Evolutionary conservation across 2,888 invertebrate species (phyloP).

Genomic region (Nymphalis urticae): DNA sequence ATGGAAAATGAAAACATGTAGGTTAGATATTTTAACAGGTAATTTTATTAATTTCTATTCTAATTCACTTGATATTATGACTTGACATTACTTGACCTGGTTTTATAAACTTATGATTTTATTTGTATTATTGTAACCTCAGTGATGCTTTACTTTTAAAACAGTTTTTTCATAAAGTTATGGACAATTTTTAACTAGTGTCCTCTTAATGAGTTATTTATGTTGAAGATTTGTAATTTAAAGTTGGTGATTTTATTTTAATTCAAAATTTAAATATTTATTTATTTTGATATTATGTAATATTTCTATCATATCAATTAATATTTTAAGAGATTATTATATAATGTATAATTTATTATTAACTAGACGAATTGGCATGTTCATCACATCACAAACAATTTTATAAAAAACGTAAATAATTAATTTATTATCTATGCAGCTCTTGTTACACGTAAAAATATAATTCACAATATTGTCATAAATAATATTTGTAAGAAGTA

Average conservation of each 20-base stretch:
- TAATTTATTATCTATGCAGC: slow-evolving; percentile 8
- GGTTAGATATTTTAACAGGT: neutral
- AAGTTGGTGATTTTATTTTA: slow-evolving; percentile 27
- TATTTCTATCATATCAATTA: slow-evolving; percentile 63
- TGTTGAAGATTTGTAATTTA: slow-evolving; percentile 28
- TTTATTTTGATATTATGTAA: slow-evolving; percentile 48
- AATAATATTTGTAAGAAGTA: neutral
- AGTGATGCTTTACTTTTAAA: slow-evolving; percentile 28
- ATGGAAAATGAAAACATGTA: neutral
- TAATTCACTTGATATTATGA: neutral
- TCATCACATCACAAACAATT: slow-evolving; percentile 56
- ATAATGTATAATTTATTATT: slow-evolving; percentile 48
- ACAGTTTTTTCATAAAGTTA: slow-evolving; percentile 12
- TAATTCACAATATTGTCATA: neutral
- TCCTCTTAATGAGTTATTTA: slow-evolving; percentile 28
- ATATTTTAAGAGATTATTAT: slow-evolving; percentile 42
- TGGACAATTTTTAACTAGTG: slow-evolving; percentile 7
- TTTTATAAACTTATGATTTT: slow-evolving; percentile 1
- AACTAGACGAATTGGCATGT: slow-evolving; percentile 49
- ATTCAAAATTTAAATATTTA: slow-evolving; percentile 36
- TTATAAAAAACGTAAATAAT: slow-evolving; percentile 10
- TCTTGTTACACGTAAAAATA: neutral
- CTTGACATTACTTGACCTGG: neutral
- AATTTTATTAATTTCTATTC: neutral
- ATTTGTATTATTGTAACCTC: slow-evolving; percentile 24